Evolutionary conservation across 2,113 vertebrate genomes (phyloP).

Genomic region (Morone saxatilis): DNA sequence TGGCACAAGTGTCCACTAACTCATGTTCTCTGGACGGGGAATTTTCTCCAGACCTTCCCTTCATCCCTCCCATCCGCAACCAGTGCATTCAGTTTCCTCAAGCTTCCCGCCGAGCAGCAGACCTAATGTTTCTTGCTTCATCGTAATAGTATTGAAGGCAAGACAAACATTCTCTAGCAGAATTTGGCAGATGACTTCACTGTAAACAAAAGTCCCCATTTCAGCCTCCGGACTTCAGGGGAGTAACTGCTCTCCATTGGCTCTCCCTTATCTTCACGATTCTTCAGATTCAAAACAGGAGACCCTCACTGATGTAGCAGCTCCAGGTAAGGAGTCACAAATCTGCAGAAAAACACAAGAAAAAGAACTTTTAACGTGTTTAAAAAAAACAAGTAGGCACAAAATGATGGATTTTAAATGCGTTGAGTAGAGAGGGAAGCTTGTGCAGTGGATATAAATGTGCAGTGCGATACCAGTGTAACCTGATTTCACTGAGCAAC

Average conservation of each 20-base stretch:
- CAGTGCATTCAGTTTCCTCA: neutral
- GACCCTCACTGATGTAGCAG: constrained; percentile 10
- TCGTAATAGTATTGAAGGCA: neutral
- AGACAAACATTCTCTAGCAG: constrained; percentile 2
- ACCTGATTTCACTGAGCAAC: neutral
- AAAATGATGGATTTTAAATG: neutral
- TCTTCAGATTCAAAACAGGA: constrained; percentile 24
- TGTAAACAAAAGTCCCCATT: constrained; percentile 30
- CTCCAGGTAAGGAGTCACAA: constrained; percentile 4
- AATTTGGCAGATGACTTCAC: neutral
- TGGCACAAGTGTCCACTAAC: neutral
- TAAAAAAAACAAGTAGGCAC: neutral
- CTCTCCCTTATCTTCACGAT: constrained; percentile 30
- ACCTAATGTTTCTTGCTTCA: neutral
- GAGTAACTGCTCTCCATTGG: neutral
- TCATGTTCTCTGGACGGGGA: neutral
- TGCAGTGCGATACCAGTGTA: neutral
- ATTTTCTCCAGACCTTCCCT: constrained; percentile 18
- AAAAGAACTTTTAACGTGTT: neutral
- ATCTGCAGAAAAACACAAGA: constrained; percentile 41
- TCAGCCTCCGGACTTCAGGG: neutral
- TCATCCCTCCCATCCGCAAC: too few relatives aligned
- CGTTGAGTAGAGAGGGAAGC: neutral
- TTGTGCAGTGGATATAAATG: neutral
- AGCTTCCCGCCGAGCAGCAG: neutral